phyloP scores from a whole-genome alignment of 2,113 vertebrate genomes.

The Pseudorhombus dupliciocellatus region DNA sequence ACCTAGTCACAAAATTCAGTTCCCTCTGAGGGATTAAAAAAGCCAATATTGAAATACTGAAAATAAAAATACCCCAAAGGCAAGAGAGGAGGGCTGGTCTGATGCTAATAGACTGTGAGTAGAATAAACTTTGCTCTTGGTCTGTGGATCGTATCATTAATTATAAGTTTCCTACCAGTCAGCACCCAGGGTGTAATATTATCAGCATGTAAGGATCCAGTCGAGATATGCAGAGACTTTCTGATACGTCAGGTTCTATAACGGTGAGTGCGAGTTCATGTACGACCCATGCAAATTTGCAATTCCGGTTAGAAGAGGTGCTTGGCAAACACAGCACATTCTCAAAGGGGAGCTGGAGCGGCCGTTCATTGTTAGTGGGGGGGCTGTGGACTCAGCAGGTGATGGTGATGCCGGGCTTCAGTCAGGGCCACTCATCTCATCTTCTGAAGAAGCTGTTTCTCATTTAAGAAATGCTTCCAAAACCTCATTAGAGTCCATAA shows the following conservation, averaged over 20 bases:
- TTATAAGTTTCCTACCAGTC: constrained; percentile 4
- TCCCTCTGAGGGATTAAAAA: constrained; percentile 22
- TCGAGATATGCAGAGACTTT: background rate
- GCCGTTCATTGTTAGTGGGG: background rate
- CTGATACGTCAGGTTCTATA: background rate
- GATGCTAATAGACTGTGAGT: constrained; percentile 34
- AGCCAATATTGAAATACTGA: constrained; percentile 53
- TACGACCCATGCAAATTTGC: background rate
- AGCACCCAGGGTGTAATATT: background rate
- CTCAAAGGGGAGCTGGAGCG: background rate
- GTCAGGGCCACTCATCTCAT: background rate
- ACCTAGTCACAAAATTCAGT: constrained; percentile 28
- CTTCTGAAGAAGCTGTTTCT: background rate
- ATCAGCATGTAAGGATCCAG: background rate
- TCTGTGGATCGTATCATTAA: background rate
- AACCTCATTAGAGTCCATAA: background rate
- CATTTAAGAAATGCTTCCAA: background rate
- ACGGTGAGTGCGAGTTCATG: background rate
- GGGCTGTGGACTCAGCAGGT: background rate
- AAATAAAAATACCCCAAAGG: constrained; percentile 39
- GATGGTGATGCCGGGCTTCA: background rate
- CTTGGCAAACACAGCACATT: background rate
- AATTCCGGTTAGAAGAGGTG: background rate
- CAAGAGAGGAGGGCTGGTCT: constrained; percentile 4
- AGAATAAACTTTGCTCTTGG: constrained; percentile 18